Base-by-base conservation (phyloP, 1,140 invertebrate species). In the Drosophila guanche region DNA sequence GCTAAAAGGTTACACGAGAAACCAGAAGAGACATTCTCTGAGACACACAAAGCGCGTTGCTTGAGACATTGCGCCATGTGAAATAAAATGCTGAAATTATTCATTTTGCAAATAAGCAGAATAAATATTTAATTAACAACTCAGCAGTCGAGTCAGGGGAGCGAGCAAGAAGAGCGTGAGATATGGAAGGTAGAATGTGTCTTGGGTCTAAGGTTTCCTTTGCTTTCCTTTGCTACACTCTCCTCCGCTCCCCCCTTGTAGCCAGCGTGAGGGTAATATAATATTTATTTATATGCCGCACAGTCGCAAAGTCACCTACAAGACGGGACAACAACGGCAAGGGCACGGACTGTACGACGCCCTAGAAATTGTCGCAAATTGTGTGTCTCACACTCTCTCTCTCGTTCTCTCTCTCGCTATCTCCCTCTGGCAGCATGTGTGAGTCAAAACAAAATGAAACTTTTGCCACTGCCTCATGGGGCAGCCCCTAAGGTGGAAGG, bases 71-170 rank as follows among this genome's bases (percentile, higher is more conserved):
- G 65, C 57, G 65, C 46, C 53, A 59, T 83, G 60, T 61, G 74
- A 80, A 86, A 86, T 88, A 88, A 86, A 86, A 86, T 86, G 78
- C 83, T 86, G 68, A 86, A 86, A 81, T 86, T 86, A 86, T 88
- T 86, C 81, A 86, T 86, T 86, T 86, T 86, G 81, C 81, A 86
- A 86, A 86, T 86, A 86, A 86, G 81, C 81, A 88, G 83, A 57
- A 83, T 86, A 86, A 86, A 86, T 86, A 88, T 86, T 86, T 86
- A 86, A 86, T 86, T 86, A 86, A 88, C 81, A 86, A 83, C 81
- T 81, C 81, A 68, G 72, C 52, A 74, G 23, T 47, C 55, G 62
- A 47, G 58, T 52, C 78, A 57, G 43, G 22, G 50, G 65, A 33
- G 16, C 16, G 16, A 59, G 51, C 47, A 37, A 29, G 27, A 12